Evolutionary conservation across 2,113 vertebrate genomes (phyloP), one percentile per base, ranked within the genome.

Genomic region (Albula goreensis): DNA sequence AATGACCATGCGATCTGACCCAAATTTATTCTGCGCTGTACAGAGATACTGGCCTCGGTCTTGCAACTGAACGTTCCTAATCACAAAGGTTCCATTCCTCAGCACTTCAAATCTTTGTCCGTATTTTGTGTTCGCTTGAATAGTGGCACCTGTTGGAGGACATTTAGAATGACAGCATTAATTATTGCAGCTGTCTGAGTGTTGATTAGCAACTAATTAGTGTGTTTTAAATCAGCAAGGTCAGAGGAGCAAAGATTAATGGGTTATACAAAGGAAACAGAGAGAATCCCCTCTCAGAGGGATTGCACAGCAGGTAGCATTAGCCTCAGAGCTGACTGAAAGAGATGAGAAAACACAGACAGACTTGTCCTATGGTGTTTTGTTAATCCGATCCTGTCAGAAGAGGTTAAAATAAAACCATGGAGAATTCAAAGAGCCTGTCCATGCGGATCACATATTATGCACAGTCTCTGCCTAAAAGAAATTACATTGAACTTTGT

Each of bases 31-130:
- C 80, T 94, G 94, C 19, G 94, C 94, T 0, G 93, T 94, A 88
- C 96, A 96, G 57, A 96, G 93, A 86, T 96, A 96, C 86, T 96
- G 95, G 50, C 96, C 96, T 89, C 93, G 88, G 87, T 96, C 96
- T 89, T 96, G 95, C 15, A 96, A 93, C 88, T 96, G 95, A 25
- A 95, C 90, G 25, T 92, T 95, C 89, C 89, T 94, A 79, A 96
- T 94, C 0, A 95, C 50, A 89, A 96, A 96, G n/a, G 95, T 95
- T 50, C 95, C 96, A 83, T 96, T 96, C 86, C 81, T 89, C 83
- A 95, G 90, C 81, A 96, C 96, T 88, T 96, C 94, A 92, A 96
- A 96, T 41, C 95, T 93, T 41, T 88, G 85, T 22, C 94, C 95
- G 41, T 95, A 92, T 88, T 93, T 95, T 48, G 90, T 93, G 90